These are phyloP conservation scores for Agelaius tricolor DNA, from an alignment of 2,113 vertebrate genomes.

Conservation along the genomic window DNA sequence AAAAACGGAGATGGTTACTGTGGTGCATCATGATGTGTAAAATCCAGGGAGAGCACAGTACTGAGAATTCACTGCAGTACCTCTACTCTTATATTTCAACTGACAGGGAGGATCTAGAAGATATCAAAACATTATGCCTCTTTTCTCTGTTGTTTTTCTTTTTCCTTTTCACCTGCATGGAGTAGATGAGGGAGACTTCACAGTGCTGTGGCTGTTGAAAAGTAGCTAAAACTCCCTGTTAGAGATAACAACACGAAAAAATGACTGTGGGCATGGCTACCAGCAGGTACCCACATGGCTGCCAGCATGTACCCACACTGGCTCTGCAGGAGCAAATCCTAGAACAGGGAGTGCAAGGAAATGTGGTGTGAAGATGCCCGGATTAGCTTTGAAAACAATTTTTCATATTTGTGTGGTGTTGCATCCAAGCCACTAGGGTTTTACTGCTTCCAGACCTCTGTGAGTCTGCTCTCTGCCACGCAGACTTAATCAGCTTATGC, in stretches of 20 bases:
- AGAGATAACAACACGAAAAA: background rate
- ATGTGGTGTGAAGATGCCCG: background rate
- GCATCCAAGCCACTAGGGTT: background rate
- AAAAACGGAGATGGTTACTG: background rate
- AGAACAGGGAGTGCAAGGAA: background rate
- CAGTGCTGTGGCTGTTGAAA: background rate
- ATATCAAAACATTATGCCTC: background rate
- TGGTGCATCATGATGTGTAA: background rate
- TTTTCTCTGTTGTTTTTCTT: background rate
- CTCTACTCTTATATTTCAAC: background rate
- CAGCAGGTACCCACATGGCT: too few species aligned
- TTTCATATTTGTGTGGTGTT: background rate
- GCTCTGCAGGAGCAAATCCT: background rate
- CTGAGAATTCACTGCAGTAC: background rate
- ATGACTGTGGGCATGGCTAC: background rate
- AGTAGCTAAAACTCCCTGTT: background rate
- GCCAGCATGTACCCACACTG: background rate
- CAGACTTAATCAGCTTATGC: conserved; percentile 15
- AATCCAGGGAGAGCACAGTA: background rate
- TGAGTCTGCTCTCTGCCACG: background rate
- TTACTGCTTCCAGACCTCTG: background rate
- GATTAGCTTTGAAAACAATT: background rate
- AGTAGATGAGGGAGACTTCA: background rate
- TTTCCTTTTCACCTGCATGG: background rate
- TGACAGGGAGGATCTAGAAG: background rate